Base-by-base conservation (phyloP, 2,797 vertebrate species). In the Cottoperca gobio region DNA sequence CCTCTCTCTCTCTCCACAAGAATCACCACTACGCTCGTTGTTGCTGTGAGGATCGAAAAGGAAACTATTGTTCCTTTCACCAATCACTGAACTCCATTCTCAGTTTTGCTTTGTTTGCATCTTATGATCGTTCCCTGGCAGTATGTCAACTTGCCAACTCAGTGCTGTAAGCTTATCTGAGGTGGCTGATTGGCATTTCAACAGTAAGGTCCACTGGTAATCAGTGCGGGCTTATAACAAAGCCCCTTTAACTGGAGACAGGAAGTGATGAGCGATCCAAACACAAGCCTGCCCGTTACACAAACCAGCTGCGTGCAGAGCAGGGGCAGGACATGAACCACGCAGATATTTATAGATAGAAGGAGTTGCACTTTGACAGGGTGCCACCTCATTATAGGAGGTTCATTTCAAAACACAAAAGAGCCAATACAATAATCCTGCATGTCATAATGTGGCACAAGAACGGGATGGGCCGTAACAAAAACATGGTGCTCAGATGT, bases 331-430 rank as follows among this genome's bases (percentile, higher is more conserved):
- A 85, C 70, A 61, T 82, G 84, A 91, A 80, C 79, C 67, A 55
- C 60, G 19, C 35, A 21, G 88, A 86, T 93, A 94, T 93, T 94
- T 91, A 91, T 90, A 93, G 89, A 89, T 54, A 6, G 40, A 65
- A 71, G 69, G 72, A 86, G 79, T 78, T 88, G 85, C 60, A 86
- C 85, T 88, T 89, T 85, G 81, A 84, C 71, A 68, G 71, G 60
- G 59, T 74, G 73, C 83, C 85, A 82, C 77, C 60, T 81, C 63
- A 69, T 82, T 85, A 76, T 78, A 63, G 26, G 65, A 81, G 39
- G 64, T 31, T 53, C 67, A 81, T 80, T 80, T 79, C 45, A 78
- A 72, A 73, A 75, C 11, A 39, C 23, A 70, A 31, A 73, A 45
- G 14, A 76, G 37, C 74, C 58, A 63, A 67, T 78, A 45, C 40